Base-by-base conservation (phyloP, 2,888 invertebrate genomes). In the Microplitis deprimator region DNA sequence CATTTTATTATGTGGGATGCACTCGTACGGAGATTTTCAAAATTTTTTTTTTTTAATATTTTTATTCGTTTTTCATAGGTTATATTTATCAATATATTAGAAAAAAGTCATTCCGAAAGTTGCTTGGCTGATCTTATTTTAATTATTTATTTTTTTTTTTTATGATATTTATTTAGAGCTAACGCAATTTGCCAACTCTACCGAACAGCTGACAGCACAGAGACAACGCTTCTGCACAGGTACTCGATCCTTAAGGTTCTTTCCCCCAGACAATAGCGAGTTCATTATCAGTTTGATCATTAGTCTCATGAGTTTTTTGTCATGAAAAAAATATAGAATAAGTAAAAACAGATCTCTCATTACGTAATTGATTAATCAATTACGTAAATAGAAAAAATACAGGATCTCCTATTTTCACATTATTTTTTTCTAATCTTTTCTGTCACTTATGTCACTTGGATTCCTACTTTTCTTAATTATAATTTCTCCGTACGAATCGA, bases 161-260 rank as follows among this genome's bases (percentile, higher is more conserved):
- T 88, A 88, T 88, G 87, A 88, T 87, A 88, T 85, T 84, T 89
- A 89, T 87, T 89, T 87, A 89, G 89, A 89, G 88, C 89, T 89
- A 89, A 85, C 89, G 89, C 88, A 89, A 87, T 88, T 88, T 89
- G 87, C 89, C 89, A 87, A 86, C 88, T 89, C 87, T 89, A 87
- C 89, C 89, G 86, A 89, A 89, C 83, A 86, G 89, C 89, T 89
- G 87, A 89, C 89, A 89, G 88, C 89, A 89, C 89, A 88, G 89
- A 89, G 89, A 89, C 88, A 87, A 84, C 88, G 88, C 89, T 89
- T 89, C 89, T 88, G 89, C 89, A 89, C 89, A 89, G 89, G 89
- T 89, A 89, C 82, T 84, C 87, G 85, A 86, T 85, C 85, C 86
- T 85, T 83, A 83, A 84, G 77, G 79, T 81, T 82, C 81, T 76